Evolutionary conservation across 2,113 vertebrate genomes (phyloP).

Genomic region (Polypterus senegalus): DNA sequence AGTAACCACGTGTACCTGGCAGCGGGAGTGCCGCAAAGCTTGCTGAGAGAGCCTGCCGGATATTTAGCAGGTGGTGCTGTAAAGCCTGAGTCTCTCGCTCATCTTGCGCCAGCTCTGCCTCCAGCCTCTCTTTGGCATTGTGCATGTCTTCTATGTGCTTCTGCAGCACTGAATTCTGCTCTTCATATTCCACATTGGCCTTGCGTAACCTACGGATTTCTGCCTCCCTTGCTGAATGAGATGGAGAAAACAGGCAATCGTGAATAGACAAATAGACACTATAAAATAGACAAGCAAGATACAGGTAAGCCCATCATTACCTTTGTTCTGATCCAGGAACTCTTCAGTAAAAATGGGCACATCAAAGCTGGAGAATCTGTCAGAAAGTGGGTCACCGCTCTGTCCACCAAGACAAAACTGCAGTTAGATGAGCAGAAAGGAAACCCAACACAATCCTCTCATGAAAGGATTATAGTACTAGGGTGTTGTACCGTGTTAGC

Average conservation of each 20-base stretch:
- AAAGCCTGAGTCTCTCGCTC: slow-evolving; percentile 79
- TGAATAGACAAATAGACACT: background rate
- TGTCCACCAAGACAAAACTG: slow-evolving; percentile 21
- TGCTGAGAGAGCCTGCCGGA: slow-evolving; percentile 76
- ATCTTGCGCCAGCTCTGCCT: slow-evolving; percentile 83
- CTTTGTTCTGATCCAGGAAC: slow-evolving; percentile 96
- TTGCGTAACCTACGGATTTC: slow-evolving; percentile 85
- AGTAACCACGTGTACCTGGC: slow-evolving; percentile 49
- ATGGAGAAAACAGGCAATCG: background rate
- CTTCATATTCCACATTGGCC: slow-evolving; percentile 89
- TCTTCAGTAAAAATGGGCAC: slow-evolving; percentile 96
- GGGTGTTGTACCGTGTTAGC: no score
- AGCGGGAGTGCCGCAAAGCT: slow-evolving; percentile 80
- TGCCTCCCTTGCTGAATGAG: slow-evolving; percentile 61
- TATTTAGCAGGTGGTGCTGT: slow-evolving; percentile 76
- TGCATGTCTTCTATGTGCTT: slow-evolving; percentile 91
- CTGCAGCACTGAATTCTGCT: slow-evolving; percentile 89
- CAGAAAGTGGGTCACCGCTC: slow-evolving; percentile 54
- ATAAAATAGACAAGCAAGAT: background rate
- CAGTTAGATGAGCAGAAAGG: background rate
- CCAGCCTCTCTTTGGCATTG: slow-evolving; percentile 84
- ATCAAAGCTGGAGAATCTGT: slow-evolving; percentile 67
- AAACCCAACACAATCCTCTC: background rate
- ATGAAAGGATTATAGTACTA: no score
- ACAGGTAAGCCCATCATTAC: slow-evolving; percentile 33